Conservation (phyloP, 2,888 invertebrate genomes). For the Cotesia congregata region DNA sequence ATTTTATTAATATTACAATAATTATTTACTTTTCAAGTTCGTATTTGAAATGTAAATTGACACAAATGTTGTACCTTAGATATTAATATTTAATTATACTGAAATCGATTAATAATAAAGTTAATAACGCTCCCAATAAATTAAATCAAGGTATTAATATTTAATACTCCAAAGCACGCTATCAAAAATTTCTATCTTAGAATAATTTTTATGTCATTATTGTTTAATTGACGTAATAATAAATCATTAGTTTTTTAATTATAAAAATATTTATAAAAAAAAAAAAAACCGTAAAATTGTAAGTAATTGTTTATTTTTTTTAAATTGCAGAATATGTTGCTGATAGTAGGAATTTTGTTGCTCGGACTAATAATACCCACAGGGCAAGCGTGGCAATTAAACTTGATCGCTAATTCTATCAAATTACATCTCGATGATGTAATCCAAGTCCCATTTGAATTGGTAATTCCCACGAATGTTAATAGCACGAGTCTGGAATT, state of each 20-base stretch:
- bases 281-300: not conserved
- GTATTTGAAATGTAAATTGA: not conserved
- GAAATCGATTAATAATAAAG: not conserved
- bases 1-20: not conserved
- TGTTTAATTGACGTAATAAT: not conserved
- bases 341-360: slow-evolving; percentile 21
- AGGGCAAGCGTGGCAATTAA: slow-evolving; percentile 23
- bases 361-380: slow-evolving; percentile 8
- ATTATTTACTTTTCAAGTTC: not conserved
- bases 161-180: not conserved
- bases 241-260: not conserved
- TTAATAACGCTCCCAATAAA: not conserved
- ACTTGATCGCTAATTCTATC: not conserved
- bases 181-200: not conserved
- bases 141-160: not conserved
- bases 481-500: not conserved
- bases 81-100: not conserved
- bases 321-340: slow-evolving; percentile 25
- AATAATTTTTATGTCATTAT: not conserved
- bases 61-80: not conserved
- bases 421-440: slow-evolving; percentile 23
- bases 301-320: not conserved
- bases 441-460: slow-evolving; percentile 9
- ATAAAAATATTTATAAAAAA: not conserved
- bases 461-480: slow-evolving; percentile 2